Percentiles rank a stretch among this genome's conserved stretches.
phyloP scores from a whole-genome alignment of 2,113 vertebrate species.

The Pao palembangensis region DNA sequence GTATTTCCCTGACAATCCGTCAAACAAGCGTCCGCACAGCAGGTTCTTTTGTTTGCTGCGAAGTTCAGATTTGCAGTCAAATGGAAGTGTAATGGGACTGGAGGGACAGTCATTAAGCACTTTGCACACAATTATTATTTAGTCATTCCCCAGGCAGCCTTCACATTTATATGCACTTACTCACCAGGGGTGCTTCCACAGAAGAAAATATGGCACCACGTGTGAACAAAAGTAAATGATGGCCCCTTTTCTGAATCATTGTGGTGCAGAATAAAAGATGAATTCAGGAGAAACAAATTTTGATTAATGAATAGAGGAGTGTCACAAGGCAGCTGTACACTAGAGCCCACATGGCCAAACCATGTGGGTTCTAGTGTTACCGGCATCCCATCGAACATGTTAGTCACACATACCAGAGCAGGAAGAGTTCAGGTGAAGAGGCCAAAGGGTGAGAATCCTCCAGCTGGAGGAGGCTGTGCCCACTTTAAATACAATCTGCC shows the following conservation, averaged over 20 bases:
- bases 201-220: constrained; percentile 33
- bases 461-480: constrained; percentile 56
- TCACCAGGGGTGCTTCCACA: constrained; percentile 14
- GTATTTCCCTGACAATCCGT: constrained; percentile 41
- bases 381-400: constrained; percentile 37
- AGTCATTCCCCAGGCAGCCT: constrained; percentile 38
- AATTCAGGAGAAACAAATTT: too few relatives aligned
- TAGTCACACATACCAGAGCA: constrained; percentile 71
- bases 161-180: constrained; percentile 16
- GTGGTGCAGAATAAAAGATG: too few relatives aligned
- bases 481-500: constrained; percentile 57
- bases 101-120: constrained; percentile 21
- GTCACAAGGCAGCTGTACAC: constrained; percentile 41
- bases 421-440: constrained; percentile 55
- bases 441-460: constrained; percentile 53
- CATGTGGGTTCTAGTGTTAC: constrained; percentile 60
- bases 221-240: constrained; percentile 30
- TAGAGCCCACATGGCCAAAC: constrained; percentile 50
- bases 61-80: constrained; percentile 33
- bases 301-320: constrained; percentile 28
- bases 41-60: constrained; percentile 38
- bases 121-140: constrained; percentile 44
- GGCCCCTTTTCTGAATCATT: constrained; percentile 2
- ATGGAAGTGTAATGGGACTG: constrained; percentile 12
- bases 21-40: constrained; percentile 37